phyloP scores from a whole-genome alignment of 2,888 invertebrate genomes.

The Drosophila villosipedis region DNA sequence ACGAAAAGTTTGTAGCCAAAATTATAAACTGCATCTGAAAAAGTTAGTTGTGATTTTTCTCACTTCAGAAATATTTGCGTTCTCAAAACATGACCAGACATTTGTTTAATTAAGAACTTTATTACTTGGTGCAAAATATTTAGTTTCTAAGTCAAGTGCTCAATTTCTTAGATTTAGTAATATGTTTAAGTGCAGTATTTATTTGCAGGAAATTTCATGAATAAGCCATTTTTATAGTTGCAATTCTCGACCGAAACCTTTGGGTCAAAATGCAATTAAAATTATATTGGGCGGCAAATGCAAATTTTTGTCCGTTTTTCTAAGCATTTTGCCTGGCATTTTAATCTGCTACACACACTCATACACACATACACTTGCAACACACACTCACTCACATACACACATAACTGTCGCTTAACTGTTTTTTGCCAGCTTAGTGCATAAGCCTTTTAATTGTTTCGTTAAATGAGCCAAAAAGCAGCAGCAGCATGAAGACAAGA shows the following conservation, averaged over 20 bases:
- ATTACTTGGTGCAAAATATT: not conserved
- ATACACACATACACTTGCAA: slow-evolving; percentile 3
- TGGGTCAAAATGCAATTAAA: slow-evolving; percentile 69
- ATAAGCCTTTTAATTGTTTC: slow-evolving; percentile 79
- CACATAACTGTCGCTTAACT: slow-evolving; percentile 64
- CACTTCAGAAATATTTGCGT: not conserved
- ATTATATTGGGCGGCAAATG: slow-evolving; percentile 78
- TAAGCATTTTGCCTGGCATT: slow-evolving; percentile 44
- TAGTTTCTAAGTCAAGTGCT: not conserved
- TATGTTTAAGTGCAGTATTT: not conserved
- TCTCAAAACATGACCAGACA: not conserved
- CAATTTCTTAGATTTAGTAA: not conserved
- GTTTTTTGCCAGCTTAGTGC: slow-evolving; percentile 70
- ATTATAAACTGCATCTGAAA: not conserved
- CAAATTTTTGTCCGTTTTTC: slow-evolving; percentile 55
- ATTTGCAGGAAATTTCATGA: not conserved
- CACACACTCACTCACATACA: slow-evolving; percentile 2
- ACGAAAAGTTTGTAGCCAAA: not conserved
- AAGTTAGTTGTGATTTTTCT: no score
- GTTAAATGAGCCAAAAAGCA: slow-evolving; percentile 69
- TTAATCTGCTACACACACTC: slow-evolving; percentile 32
- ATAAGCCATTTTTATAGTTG: slow-evolving; percentile 24
- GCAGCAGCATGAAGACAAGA: slow-evolving; percentile 23
- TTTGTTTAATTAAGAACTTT: not conserved
- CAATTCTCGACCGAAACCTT: slow-evolving; percentile 20